A percentile compares a stretch with the other conserved stretches of the same genome.
These are phyloP conservation scores for Drosophila nr. perissopoda DNA, from an alignment of 2,888 invertebrate genomes.

Conservation along the genomic window DNA sequence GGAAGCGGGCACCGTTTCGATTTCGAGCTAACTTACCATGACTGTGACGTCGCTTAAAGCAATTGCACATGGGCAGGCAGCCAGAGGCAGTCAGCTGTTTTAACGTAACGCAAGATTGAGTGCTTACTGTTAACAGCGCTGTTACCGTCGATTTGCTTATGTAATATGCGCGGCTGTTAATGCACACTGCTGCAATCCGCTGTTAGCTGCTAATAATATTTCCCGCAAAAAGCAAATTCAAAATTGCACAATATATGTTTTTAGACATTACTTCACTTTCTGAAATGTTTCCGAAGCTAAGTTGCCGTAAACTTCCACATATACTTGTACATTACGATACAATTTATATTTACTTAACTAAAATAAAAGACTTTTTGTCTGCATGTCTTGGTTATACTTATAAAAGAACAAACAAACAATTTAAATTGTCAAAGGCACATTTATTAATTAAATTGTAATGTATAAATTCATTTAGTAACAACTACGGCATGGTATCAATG, in stretches of 20 bases:
- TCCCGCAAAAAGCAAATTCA: slow-evolving; percentile 28
- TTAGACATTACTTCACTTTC: slow-evolving; percentile 41
- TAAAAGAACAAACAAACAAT: neutral
- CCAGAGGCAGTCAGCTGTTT: slow-evolving; percentile 48
- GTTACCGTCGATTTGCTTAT: slow-evolving; percentile 32
- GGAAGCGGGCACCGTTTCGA: slow-evolving; percentile 47
- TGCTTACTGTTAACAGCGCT: slow-evolving; percentile 20
- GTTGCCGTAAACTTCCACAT: neutral
- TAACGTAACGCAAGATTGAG: slow-evolving; percentile 35
- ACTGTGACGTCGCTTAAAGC: slow-evolving; percentile 46
- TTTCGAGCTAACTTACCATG: slow-evolving; percentile 46
- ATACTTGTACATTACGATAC: neutral
- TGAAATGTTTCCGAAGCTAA: neutral
- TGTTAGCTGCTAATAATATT: slow-evolving; percentile 14
- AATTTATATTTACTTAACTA: neutral
- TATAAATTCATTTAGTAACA: slow-evolving; percentile 75
- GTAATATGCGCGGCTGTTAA: slow-evolving; percentile 38
- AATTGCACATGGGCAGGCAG: slow-evolving; percentile 59
- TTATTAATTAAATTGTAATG: slow-evolving; percentile 51
- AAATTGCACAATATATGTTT: slow-evolving; percentile 53
- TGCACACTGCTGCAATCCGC: slow-evolving; percentile 40
- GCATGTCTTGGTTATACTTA: neutral
- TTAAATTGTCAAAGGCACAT: slow-evolving; percentile 44
- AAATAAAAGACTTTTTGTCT: neutral
- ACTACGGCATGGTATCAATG: slow-evolving; percentile 57